Evolutionary conservation across 2,797 vertebrate species (phyloP), one percentile per base, ranked within the genome.

Genomic region (Anisognathus igniventris): DNA sequence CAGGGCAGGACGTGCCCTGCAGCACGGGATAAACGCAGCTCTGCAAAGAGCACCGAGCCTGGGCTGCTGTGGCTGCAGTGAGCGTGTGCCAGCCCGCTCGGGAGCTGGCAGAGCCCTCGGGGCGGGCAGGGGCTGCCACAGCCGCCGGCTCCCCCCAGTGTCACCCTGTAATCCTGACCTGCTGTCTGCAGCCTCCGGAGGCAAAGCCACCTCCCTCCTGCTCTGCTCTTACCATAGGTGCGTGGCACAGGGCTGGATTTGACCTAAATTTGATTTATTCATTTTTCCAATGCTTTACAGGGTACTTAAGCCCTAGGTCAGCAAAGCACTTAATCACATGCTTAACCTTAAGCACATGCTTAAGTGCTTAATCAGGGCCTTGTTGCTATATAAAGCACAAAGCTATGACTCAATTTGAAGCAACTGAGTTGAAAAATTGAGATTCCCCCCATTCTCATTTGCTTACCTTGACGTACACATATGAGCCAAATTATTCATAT

Each of bases 221-320:
- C 87, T 74, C 92, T 65, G 76, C 90, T 73, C 13, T 71, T 54
- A 35, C 90, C 76, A 39, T 70, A 93, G 95, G 93, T 96, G 92
- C 53, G 54, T 44, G 82, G 79, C 91, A 84, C 75, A 51, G 75
- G 85, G 65, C 78, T 93, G 75, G 54, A 75, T 94, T 76, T 91
- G 92, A 95, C 96, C 95, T 95, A 96, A 90, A 95, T 96, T 95
- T 96, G 93, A 96, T 96, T 95, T 96, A 95, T 95, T 93, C 90
- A 73, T 92, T 95, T 95, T 96, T 90, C 76, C 93, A 92, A 50
- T 88, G 91, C 89, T 92, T 96, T 96, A 93, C 85, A 95, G 89
- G 79, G 76, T 93, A 91, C 93, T 96, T 95, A 96, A 94, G 95
- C 92, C 78, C 37, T 87, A 85, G 96, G 94, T 96, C 96, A 96